Evolutionary conservation across 92 coral and sea anemone genomes (phyloP), one percentile per base, ranked within the genome.

Genomic region (Galaxea fascicularis): DNA sequence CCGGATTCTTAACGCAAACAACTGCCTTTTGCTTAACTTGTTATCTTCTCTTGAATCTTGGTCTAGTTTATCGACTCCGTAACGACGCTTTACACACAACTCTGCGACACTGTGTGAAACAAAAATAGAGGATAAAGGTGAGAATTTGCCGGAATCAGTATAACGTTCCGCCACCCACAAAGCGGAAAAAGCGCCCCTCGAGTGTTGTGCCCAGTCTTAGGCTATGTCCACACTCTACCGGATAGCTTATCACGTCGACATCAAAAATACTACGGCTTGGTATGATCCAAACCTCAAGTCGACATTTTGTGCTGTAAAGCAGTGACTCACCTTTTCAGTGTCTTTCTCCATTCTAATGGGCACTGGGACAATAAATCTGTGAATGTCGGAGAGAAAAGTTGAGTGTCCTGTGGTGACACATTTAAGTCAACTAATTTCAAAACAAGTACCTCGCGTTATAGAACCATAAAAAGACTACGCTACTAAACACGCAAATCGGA

Each of bases 311-410:
- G 21, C 73, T 10, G 47, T n/a, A 46, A 11, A 71, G 73, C 45
- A 30, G n/a, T 49, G 9, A 26, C 65, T 77, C 85, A 91, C 94
- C 94, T 77, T 73, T 30, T 65, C 21, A 91, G 73, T 63, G 89
- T 83, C 25, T 31, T 29, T 29, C 92, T 78, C 94, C 94, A 91
- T 52, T 76, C 76, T 49, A 74, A 11, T 21, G 92, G 92, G 69
- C 86, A 88, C 59, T 91, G 82, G 26, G 68, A 83, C 80, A 91
- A 77, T 62, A 83, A 71, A 12, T 91, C 94, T 91, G 88, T 54
- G 44, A 17, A 58, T 15, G 30, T 17, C 5, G 16, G 44, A 57
- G 27, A 41, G 7, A 15, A 53, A 80, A 67, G 27, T 35, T 16
- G n/a, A 28, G 29, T 28, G 14, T 17, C 10, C 25, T 22, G 24